phyloP scores from a whole-genome alignment of 2,113 vertebrate species.

The Smithornis capensis region DNA sequence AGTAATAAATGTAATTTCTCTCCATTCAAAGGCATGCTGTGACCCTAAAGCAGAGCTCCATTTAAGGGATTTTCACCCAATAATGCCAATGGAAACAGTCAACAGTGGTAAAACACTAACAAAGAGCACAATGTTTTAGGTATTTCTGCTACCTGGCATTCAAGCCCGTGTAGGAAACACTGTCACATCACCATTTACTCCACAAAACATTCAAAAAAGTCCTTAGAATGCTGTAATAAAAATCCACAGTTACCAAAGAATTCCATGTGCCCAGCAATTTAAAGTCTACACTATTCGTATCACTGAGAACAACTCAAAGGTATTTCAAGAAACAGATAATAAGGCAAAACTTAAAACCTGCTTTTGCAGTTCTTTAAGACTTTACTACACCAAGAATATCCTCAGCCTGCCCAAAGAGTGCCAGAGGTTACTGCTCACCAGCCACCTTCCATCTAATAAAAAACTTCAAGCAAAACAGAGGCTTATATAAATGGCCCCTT shows the following conservation, averaged over 20 bases:
- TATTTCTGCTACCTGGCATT: neutral
- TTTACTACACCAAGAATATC: neutral
- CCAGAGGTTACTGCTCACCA: neutral
- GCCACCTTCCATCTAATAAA: neutral
- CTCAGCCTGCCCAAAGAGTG: neutral
- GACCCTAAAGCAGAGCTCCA: neutral
- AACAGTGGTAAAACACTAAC: neutral
- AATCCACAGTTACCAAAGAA: neutral
- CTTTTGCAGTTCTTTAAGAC: neutral
- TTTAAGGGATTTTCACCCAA: neutral
- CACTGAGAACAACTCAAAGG: neutral
- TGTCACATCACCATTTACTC: neutral
- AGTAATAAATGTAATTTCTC: neutral
- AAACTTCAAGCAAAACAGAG: neutral
- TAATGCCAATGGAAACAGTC: neutral
- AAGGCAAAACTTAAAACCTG: neutral
- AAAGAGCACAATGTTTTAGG: neutral
- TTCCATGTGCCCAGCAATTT: neutral
- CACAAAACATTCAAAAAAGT: neutral
- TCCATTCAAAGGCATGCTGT: neutral
- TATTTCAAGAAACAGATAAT: neutral
- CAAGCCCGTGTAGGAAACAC: neutral
- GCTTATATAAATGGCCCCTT: neutral
- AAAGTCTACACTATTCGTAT: neutral
- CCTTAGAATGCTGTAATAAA: neutral